These are phyloP conservation scores for Cyclophora punctaria DNA, from an alignment of 2,888 invertebrate species.

Conservation along the genomic window DNA sequence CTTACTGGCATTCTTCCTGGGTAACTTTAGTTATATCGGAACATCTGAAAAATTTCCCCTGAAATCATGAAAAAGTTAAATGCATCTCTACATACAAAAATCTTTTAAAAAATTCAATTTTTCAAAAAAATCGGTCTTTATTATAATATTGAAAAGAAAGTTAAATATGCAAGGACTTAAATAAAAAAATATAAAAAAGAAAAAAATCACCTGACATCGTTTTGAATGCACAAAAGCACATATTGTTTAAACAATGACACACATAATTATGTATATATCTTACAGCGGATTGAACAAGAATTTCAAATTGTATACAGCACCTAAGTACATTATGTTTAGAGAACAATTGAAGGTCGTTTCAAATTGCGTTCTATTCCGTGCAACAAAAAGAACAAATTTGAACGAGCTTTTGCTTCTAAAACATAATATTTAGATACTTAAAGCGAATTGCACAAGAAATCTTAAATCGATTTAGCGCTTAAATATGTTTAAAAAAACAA, in stretches of 20 bases:
- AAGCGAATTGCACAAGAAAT: no score
- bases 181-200: neutral
- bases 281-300: no score
- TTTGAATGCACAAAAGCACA: slow-evolving; percentile 22
- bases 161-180: neutral
- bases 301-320: no score
- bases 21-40: slow-evolving; percentile 94
- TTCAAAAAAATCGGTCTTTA: neutral
- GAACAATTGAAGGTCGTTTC: no score
- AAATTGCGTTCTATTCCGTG: no score
- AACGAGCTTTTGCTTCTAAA: no score
- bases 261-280: no score
- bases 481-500: no score
- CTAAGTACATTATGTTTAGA: no score
- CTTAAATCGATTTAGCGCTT: no score
- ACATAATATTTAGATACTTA: no score
- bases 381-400: no score
- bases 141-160: neutral
- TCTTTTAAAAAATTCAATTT: neutral
- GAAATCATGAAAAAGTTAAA: slow-evolving; percentile 41
- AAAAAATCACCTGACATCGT: slow-evolving; percentile 42
- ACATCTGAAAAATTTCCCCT: slow-evolving; percentile 98
- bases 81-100: neutral
- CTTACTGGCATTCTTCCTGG: slow-evolving; percentile 90
- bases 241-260: neutral